Percentiles rank a stretch among this genome's conserved stretches.
Evolutionary conservation across 92 coral and sea anemone genomes (phyloP).

Genomic region (Phenganax stokvisi): DNA sequence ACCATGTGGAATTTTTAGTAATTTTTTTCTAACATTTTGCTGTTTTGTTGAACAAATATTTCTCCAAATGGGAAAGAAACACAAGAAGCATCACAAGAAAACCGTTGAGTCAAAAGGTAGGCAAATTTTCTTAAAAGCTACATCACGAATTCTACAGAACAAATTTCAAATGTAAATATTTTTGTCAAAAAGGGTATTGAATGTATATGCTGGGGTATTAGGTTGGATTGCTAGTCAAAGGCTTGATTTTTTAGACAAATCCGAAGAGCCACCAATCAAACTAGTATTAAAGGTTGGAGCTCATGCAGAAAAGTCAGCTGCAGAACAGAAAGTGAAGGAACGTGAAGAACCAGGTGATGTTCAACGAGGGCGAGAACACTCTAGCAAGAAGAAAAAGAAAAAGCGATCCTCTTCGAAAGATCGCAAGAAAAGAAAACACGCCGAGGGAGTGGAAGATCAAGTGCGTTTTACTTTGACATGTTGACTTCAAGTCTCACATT

Average conservation of each 20-base stretch:
- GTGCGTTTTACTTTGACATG: not conserved
- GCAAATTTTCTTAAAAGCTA: not conserved
- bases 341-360: constrained; percentile 45
- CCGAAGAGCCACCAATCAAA: constrained; percentile 78
- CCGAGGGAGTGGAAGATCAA: constrained; percentile 20
- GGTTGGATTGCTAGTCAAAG: too few species aligned
- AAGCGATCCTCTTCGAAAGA: constrained; percentile 77
- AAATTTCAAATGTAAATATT: not conserved
- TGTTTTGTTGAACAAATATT: not conserved
- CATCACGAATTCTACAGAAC: not conserved
- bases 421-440: constrained; percentile 72
- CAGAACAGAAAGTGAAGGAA: constrained; percentile 48
- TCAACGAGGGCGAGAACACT: constrained; percentile 67
- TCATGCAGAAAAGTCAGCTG: constrained; percentile 52
- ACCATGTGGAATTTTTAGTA: not conserved
- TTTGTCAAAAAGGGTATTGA: too few species aligned
- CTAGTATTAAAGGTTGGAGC: constrained; percentile 79
- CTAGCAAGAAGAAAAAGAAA: constrained; percentile 87
- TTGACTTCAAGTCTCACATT: too few species aligned
- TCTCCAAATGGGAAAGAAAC: constrained; percentile 74
- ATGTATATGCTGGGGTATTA: too few species aligned
- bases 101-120: constrained; percentile 65
- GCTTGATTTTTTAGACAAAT: constrained; percentile 32
- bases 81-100: constrained; percentile 92
- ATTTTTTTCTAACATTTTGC: not conserved